Evolutionary conservation across 2,888 invertebrate species (phyloP).

Genomic region (Xylophagus ater): DNA sequence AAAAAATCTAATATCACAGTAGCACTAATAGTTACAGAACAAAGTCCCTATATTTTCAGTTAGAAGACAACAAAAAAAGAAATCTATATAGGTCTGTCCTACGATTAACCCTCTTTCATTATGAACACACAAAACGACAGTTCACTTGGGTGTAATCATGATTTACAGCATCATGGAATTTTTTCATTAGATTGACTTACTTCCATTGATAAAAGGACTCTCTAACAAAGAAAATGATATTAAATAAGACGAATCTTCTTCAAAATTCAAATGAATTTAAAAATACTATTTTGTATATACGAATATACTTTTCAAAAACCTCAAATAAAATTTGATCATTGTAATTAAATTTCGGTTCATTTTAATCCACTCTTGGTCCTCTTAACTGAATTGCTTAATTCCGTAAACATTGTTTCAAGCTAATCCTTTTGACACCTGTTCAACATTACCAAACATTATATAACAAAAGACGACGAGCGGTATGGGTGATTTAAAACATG

Average conservation of each 20-base stretch:
- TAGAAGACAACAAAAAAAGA: constrained; percentile 3
- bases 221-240: no score
- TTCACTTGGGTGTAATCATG: constrained; percentile 22
- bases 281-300: no score
- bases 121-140: constrained; percentile 14
- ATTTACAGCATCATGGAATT: constrained; percentile 22
- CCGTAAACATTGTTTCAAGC: constrained; percentile 15
- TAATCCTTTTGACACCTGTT: constrained; percentile 18
- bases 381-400: constrained; percentile 15
- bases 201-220: constrained; percentile 1
- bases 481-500: not conserved
- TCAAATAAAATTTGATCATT: constrained; percentile 14
- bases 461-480: constrained; percentile 1
- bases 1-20: constrained; percentile 2
- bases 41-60: constrained; percentile 1
- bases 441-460: not conserved
- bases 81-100: no score
- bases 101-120: constrained; percentile 13
- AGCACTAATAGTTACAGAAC: constrained; percentile 1
- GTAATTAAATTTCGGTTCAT: constrained; percentile 15
- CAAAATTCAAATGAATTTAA: no score
- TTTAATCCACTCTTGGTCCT: constrained; percentile 15
- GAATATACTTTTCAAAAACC: no score
- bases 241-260: no score
- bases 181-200: constrained; percentile 18